Base-by-base conservation (phyloP, 2,113 vertebrate genomes). In the Corydoras maculifer region DNA sequence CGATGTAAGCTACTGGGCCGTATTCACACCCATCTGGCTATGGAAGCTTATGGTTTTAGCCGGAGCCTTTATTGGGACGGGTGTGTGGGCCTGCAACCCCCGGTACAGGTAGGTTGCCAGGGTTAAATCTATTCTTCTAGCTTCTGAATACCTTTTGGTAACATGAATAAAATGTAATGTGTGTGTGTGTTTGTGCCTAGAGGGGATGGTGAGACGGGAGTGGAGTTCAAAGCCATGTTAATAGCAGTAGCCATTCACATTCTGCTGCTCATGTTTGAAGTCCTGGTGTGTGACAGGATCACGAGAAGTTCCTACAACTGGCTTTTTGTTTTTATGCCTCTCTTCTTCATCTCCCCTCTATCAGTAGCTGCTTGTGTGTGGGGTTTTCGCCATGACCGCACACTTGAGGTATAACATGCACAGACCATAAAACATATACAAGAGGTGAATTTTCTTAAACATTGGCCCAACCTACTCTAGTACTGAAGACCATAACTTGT, bases 201-300 rank as follows among this genome's bases (percentile, higher is more conserved):
- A 92, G 92, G 92, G 82, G 97, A 99, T 86, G 97, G 97, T 58
- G 97, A 98, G 89, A 98, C 94, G 0, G 98, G 94, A 73, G 96
- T 99, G 88, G 97, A 99, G 84, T 99, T 99, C 78, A 98, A 99
- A 80, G 97, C 97, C 49, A 91, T 99, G 97, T 83, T 99, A 74
- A 99, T 99, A 61, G 95, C 97, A 0, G 96, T 98, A 65, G 94
- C 96, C 14, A 96, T 99, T 79, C 96, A 99, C 79, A 87, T 98
- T 70, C 89, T 99, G 0, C 84, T 99, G 81, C 87, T 99, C 72
- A 96, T 96, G 93, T 99, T 99, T 59, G 96, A 99, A 88, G 95
- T 99, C 62, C 86, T 99, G 76, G 95, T 98, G 80, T 99, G 97
- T 73, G 94, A 98, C 82, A 88, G 94, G 9, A 92, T 97, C 0